Evolutionary conservation across 2,113 vertebrate species (phyloP), one percentile per base, ranked within the genome.

Genomic region (Aix galericulata): DNA sequence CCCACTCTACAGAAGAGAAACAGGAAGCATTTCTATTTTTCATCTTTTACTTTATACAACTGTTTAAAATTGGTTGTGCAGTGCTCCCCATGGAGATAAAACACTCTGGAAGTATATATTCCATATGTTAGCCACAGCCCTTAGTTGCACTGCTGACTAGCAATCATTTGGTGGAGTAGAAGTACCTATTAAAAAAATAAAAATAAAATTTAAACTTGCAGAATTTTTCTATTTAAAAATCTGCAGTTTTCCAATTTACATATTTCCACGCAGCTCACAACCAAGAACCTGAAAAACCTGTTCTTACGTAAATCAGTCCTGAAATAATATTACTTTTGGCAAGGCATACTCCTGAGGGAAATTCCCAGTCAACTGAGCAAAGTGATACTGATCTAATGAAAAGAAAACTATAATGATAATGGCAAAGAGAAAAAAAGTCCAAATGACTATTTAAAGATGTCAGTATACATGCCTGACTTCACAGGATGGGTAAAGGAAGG

Each of bases 301-400:
- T 60, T 97, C 73, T 93, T 59, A 95, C 92, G 93, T 83, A 96
- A 95, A 94, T 97, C 50, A 84, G 48, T 73, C 89, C 72, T 88
- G 53, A 96, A 95, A 86, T 91, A 95, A 95, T 86, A 96, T 59
- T 89, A 83, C 84, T 94, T 85, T 74, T 94, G 55, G 81, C 64
- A 91, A 87, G 31, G 52, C 46, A 85, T 6, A 16, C 71, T 76
- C 66, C 86, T 86, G 10, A 4, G 36, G 79, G 91, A 89, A 96
- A 96, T 94, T 88, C 71, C 79, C 68, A 73, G 72, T 68, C 77
- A 56, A 75, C 52, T 52, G 13, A 94, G 82, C 42, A 77, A 52
- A 72, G 67, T 11, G 71, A 90, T 92, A 95, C 27, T 48, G 69
- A 95, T 83, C 71, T 92, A 88, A 56, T 86, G 81, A 95, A 92